These are phyloP conservation scores for Conus canariensis DNA, from an alignment of 2,888 invertebrate genomes.

Conservation along the genomic window DNA sequence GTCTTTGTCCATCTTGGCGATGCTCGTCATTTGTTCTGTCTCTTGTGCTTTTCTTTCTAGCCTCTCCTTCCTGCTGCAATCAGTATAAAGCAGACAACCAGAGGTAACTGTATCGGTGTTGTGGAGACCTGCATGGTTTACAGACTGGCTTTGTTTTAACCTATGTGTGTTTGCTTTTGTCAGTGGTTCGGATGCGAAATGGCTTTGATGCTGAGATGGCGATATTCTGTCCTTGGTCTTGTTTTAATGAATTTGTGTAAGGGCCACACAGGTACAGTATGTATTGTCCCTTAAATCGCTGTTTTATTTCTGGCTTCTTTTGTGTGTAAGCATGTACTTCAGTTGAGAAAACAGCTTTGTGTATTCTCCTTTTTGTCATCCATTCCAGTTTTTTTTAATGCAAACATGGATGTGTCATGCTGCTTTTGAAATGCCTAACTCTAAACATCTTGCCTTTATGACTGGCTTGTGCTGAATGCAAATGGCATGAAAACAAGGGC, in stretches of 20 bases:
- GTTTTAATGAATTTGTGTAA: no score
- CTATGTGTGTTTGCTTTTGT: neutral
- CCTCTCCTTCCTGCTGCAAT: neutral
- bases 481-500: no score
- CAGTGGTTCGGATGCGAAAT: neutral
- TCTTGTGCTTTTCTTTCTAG: slow-evolving; percentile 1
- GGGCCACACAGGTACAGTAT: neutral
- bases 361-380: neutral
- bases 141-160: no score
- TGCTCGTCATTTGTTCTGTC: neutral
- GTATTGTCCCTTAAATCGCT: neutral
- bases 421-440: no score
- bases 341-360: neutral
- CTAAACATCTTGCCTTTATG: no score
- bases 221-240: no score
- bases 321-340: neutral
- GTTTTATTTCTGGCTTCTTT: no score
- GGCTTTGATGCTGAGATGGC: neutral
- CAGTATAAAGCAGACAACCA: neutral
- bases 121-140: neutral
- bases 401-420: no score
- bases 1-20: neutral
- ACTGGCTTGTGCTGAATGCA: no score
- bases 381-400: no score
- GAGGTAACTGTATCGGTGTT: slow-evolving; percentile 17